Evolutionary conservation across 2,113 vertebrate species (phyloP).

Genomic region (Todiramphus chloris): DNA sequence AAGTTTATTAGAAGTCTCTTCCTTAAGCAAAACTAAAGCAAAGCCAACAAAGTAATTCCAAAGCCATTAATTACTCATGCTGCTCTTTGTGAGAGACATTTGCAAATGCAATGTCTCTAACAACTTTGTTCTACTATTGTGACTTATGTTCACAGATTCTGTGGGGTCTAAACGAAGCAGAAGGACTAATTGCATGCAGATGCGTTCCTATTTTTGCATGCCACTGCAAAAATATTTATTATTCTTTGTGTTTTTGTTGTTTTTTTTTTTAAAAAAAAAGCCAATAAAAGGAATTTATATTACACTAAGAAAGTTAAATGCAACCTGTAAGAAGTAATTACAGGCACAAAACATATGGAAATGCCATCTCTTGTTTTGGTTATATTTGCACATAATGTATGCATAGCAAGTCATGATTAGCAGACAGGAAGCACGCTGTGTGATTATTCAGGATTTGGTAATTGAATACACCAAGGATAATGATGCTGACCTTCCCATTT

Average conservation of each 20-base stretch:
- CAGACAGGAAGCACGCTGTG: conserved; percentile 45
- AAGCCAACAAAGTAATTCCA: not conserved
- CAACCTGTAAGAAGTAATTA: conserved; percentile 46
- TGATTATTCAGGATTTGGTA: conserved; percentile 62
- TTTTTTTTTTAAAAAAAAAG: not conserved
- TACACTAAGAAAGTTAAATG: conserved; percentile 43
- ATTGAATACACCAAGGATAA: conserved; percentile 69
- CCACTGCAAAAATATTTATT: not conserved
- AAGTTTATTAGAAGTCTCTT: not conserved
- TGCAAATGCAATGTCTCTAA: not conserved
- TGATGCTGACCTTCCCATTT: conserved; percentile 68
- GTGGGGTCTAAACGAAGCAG: conserved; percentile 40
- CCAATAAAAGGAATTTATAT: conserved; percentile 31
- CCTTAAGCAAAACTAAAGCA: not conserved
- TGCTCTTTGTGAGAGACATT: not conserved
- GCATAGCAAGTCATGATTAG: conserved; percentile 41
- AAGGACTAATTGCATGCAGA: conserved; percentile 53
- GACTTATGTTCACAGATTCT: conserved; percentile 29
- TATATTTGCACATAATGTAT: conserved; percentile 45
- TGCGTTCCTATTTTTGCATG: conserved; percentile 20
- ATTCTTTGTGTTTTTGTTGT: not conserved
- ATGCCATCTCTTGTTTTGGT: conserved; percentile 44
- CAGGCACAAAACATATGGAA: conserved; percentile 42
- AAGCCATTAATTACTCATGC: not conserved
- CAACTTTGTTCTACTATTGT: conserved; percentile 28